Conservation (phyloP, 2,797 vertebrate species). For the Lithobates pipiens region DNA sequence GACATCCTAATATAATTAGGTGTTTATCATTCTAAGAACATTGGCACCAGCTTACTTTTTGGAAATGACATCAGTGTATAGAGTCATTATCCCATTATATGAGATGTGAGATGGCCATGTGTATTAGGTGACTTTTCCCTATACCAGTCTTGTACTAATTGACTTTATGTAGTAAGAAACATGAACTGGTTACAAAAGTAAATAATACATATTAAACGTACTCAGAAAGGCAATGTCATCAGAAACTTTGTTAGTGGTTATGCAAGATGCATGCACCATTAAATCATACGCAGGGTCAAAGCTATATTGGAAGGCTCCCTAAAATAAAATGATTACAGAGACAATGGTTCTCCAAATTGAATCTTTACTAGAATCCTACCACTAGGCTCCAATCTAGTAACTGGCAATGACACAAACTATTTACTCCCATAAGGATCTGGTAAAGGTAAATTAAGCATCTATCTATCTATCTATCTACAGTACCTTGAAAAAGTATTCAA, state of each 20-base stretch:
- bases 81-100: constrained; percentile 13
- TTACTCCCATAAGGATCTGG: neutral
- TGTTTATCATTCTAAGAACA: constrained; percentile 62
- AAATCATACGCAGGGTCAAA: neutral
- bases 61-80: constrained; percentile 27
- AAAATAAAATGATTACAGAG: neutral
- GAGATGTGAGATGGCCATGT: neutral
- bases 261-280: too few species aligned
- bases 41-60: constrained; percentile 47
- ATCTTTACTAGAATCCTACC: neutral
- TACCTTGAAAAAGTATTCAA: too few species aligned
- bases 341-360: neutral
- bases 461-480: too few species aligned
- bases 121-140: constrained; percentile 20
- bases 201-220: neutral
- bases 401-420: neutral
- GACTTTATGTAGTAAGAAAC: neutral
- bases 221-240: neutral
- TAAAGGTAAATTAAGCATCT: neutral
- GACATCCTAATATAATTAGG: constrained; percentile 65
- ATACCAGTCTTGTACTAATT: neutral
- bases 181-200: neutral
- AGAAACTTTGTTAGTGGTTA: neutral
- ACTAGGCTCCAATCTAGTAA: neutral
- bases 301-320: neutral